Conservation (phyloP, 2,797 vertebrate species). For the Odontamblyopus rebecca region DNA sequence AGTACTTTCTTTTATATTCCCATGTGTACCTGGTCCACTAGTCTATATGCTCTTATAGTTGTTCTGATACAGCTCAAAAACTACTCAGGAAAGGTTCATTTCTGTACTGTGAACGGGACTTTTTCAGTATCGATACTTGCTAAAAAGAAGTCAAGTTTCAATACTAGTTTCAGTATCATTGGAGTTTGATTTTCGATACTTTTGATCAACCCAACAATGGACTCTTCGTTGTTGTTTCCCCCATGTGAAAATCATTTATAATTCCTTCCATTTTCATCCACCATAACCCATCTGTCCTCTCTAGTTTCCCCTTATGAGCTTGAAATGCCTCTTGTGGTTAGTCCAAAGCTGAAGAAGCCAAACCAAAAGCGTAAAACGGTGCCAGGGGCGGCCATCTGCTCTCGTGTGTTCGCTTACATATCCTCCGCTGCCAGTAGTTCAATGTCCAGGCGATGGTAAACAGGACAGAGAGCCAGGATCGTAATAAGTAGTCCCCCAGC, state of each 20-base stretch:
- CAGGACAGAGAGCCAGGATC: constrained; percentile 8
- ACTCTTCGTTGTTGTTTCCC: neutral
- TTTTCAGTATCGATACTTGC: too few relatives aligned
- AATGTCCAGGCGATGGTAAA: constrained; percentile 44
- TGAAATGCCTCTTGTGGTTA: constrained; percentile 37
- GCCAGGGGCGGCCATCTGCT: constrained; percentile 49
- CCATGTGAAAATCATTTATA: neutral
- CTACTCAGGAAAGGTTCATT: too few relatives aligned
- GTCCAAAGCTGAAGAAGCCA: constrained; percentile 14
- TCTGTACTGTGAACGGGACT: too few relatives aligned
- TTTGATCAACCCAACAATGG: too few relatives aligned
- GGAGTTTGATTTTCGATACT: too few relatives aligned
- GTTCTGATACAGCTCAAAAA: too few relatives aligned
- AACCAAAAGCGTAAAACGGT: constrained; percentile 15
- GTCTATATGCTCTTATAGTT: too few relatives aligned
- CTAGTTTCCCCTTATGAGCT: constrained; percentile 25
- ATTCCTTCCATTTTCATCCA: neutral
- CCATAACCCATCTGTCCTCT: constrained; percentile 18
- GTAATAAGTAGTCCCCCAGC: neutral
- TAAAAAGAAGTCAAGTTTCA: too few relatives aligned
- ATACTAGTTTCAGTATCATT: too few relatives aligned
- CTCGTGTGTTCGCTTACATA: constrained; percentile 41
- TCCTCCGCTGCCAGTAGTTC: constrained; percentile 36
- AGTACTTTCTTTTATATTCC: too few relatives aligned
- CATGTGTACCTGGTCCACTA: too few relatives aligned